These are phyloP conservation scores for Corvus cornix DNA, from an alignment of 2,113 vertebrate species.

Conservation along the genomic window DNA sequence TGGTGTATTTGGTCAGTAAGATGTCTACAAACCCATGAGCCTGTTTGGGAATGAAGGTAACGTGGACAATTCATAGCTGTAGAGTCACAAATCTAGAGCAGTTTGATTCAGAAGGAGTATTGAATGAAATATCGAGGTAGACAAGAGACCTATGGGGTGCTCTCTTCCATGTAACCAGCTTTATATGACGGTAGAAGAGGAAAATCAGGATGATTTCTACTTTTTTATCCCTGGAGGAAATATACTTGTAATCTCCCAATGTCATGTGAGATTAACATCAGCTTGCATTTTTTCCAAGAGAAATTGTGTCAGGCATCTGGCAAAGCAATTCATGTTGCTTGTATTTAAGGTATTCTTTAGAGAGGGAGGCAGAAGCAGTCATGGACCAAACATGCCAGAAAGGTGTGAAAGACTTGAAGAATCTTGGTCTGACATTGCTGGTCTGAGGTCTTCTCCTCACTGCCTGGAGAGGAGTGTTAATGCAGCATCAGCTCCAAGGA, in stretches of 20 bases:
- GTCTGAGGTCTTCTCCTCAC: neutral
- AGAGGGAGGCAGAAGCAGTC: neutral
- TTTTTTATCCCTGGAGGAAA: neutral
- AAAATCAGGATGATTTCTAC: neutral
- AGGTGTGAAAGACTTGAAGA: neutral
- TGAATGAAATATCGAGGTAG: neutral
- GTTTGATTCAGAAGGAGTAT: neutral
- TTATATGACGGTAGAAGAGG: neutral
- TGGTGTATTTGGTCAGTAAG: neutral
- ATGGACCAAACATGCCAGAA: neutral
- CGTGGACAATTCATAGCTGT: neutral
- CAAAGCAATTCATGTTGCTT: neutral
- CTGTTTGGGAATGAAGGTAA: neutral
- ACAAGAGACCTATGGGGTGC: neutral
- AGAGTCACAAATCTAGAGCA: neutral
- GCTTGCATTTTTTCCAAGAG: neutral
- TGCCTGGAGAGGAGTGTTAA: neutral
- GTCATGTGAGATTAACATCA: neutral
- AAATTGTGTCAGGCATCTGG: neutral
- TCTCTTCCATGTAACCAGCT: neutral
- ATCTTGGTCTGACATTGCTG: neutral
- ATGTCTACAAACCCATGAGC: neutral
- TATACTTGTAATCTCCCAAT: neutral
- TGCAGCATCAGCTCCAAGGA: neutral
- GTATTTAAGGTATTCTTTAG: neutral